Evolutionary conservation across 2,113 vertebrate genomes (phyloP).

Genomic region (Plestiodon gilberti): DNA sequence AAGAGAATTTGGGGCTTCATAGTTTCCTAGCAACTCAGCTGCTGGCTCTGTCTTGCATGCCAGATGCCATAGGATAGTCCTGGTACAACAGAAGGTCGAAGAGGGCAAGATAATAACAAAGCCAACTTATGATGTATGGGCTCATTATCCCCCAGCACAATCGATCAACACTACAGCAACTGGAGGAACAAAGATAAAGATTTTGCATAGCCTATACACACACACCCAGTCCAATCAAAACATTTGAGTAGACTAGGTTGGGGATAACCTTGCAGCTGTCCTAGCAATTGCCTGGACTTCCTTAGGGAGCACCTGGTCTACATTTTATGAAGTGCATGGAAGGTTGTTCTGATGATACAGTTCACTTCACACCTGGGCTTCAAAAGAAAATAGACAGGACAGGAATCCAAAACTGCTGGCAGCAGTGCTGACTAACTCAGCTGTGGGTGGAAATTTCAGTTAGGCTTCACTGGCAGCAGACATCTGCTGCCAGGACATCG

Average conservation of each 20-base stretch:
- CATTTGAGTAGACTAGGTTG: not conserved
- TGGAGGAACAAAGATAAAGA: no score
- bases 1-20: not conserved
- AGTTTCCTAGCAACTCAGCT: not conserved
- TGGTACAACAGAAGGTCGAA: not conserved
- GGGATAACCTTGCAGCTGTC: not conserved
- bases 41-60: not conserved
- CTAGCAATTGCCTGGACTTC: not conserved
- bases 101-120: not conserved
- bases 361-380: not conserved
- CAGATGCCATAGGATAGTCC: no score
- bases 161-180: not conserved
- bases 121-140: not conserved
- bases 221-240: not conserved
- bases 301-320: not conserved
- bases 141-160: no score
- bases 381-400: not conserved
- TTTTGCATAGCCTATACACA: no score
- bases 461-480: slow-evolving; percentile 27
- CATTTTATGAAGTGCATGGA: not conserved
- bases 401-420: not conserved
- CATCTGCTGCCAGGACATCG: not conserved
- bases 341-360: not conserved
- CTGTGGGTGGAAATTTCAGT: slow-evolving; percentile 22
- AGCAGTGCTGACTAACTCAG: not conserved